Conservation (phyloP, 2,888 invertebrate genomes). For the Epistrophella euchroma region DNA sequence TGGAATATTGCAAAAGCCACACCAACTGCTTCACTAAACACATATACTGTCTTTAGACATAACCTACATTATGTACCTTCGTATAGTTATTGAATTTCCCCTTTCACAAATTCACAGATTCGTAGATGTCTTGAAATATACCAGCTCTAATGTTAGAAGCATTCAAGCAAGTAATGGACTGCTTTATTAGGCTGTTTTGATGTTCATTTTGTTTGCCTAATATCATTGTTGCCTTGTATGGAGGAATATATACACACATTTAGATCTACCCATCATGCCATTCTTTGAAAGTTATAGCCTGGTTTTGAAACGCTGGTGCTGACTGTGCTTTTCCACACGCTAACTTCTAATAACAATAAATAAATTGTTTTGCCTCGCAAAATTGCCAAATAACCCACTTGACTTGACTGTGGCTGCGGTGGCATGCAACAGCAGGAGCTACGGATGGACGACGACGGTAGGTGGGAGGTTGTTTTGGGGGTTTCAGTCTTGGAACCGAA, state of each 20-base stretch:
- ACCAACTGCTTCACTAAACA: background rate
- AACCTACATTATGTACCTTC: too few species aligned
- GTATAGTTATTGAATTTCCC: background rate
- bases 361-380: conserved; percentile 27
- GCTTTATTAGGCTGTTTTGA: conserved; percentile 47
- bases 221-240: conserved; percentile 29
- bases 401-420: background rate
- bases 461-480: background rate
- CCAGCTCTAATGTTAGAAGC: background rate
- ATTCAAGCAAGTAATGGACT: conserved; percentile 38
- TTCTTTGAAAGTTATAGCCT: conserved; percentile 35
- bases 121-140: conserved; percentile 11
- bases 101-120: conserved; percentile 18
- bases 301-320: conserved; percentile 38
- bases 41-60: background rate
- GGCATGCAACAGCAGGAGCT: background rate
- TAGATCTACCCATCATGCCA: background rate
- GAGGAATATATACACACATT: background rate
- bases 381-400: conserved; percentile 33
- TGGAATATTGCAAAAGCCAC: conserved; percentile 7
- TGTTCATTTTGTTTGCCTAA: conserved; percentile 41
- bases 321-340: conserved; percentile 41
- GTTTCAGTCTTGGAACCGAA: background rate
- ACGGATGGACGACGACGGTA: too few species aligned
- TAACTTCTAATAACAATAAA: conserved; percentile 67